Base-by-base conservation (phyloP, 2,888 invertebrate genomes). In the Temnothorax unifasciatus region DNA sequence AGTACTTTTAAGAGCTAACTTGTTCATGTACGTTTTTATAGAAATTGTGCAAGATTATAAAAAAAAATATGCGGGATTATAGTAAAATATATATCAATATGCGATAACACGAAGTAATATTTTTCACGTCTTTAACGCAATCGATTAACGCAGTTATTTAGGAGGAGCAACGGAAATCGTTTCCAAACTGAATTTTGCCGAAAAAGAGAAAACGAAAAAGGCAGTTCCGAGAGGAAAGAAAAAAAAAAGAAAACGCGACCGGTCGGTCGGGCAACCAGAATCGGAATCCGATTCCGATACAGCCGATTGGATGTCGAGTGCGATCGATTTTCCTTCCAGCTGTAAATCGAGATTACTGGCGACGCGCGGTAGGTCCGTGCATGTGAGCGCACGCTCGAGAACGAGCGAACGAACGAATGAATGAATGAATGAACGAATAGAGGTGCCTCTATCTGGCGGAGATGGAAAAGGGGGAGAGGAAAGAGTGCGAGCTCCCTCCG, bases 301-400 rank as follows among this genome's bases (percentile, higher is more conserved):
- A 66, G 68, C 86, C 81, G 90, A 88, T 85, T 88, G 85, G 85
- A 88, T 87, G 90, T 91, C 91, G 90, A 86, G 86, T 87, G 86
- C 88, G 90, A 91, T 91, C 89, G 91, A 93, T 91, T 92, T 92
- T 92, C 91, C 92, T 90, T 73, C 59, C 86, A 86, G 88, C 81
- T 88, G 88, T 92, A 92, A 92, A 92, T 92, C 86, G 91, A 92
- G 94, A 94, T 94, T 92, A 93, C 92, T 90, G 90, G 91, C 89
- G 91, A 90, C 93, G 93, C 92, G 94, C 93, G 94, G 93, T 94
- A 93, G 93, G 94, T 94, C 66, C 94, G 92, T 87, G 89, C 89
- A 89, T 89, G 91, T 92, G 92, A 91, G 91, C 91, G 90, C 89
- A 21, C 57, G 68, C 81, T 84, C 81, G 84, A 87, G 86, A 81